Conservation (phyloP, 2,113 vertebrate species). For the Catharus bicknelli region DNA sequence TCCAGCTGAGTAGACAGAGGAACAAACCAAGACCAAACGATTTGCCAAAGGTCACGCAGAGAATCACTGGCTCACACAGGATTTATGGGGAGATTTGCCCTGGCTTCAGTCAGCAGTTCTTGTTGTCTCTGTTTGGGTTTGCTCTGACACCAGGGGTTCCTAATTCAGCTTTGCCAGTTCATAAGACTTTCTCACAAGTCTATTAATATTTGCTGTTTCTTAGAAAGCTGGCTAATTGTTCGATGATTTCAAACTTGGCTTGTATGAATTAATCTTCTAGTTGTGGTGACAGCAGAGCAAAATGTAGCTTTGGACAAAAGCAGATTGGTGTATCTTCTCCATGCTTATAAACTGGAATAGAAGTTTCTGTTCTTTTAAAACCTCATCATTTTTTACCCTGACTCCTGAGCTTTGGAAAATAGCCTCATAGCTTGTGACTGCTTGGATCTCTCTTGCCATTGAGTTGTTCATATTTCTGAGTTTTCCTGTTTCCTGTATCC, state of each 20-base stretch:
- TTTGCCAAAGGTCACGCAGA: slow-evolving; percentile 55
- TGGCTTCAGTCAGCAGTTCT: slow-evolving; percentile 46
- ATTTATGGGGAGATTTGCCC: slow-evolving; percentile 50
- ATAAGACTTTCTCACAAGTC: slow-evolving; percentile 21
- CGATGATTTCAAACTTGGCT: slow-evolving; percentile 21
- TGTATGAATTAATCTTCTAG: slow-evolving; percentile 1
- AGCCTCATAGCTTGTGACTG: background rate
- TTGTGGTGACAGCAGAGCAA: background rate
- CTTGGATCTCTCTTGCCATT: background rate
- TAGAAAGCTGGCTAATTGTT: slow-evolving; percentile 16
- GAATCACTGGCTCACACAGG: slow-evolving; percentile 23
- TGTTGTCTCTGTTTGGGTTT: slow-evolving; percentile 50
- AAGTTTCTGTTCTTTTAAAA: slow-evolving; percentile 1
- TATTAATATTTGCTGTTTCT: slow-evolving; percentile 43
- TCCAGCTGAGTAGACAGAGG: slow-evolving; percentile 61
- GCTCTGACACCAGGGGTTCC: slow-evolving; percentile 3
- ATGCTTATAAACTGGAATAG: background rate
- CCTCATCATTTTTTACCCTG: background rate
- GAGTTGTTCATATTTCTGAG: background rate
- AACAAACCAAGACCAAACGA: slow-evolving; percentile 50
- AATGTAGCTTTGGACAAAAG: slow-evolving; percentile 10
- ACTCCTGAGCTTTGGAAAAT: background rate
- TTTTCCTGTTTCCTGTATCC: background rate
- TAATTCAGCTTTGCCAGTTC: slow-evolving; percentile 14
- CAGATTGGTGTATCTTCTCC: background rate